These are phyloP conservation scores for Drosophila robusta DNA, from an alignment of 2,888 invertebrate species.

Conservation along the genomic window DNA sequence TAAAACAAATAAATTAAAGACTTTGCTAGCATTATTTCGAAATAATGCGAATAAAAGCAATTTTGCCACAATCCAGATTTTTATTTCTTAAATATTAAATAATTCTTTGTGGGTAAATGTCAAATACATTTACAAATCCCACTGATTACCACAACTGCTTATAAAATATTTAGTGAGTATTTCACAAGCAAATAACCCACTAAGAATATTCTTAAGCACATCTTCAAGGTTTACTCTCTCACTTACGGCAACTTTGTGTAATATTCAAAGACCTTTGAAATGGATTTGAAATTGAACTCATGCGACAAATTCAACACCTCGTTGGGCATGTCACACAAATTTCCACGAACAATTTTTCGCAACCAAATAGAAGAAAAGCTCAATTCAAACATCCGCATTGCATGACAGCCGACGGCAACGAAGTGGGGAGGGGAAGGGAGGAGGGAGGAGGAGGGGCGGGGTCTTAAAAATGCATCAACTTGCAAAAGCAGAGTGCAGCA, in stretches of 20 bases:
- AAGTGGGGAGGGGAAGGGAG: not conserved
- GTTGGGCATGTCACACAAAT: slow-evolving; percentile 40
- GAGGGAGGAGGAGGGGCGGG: not conserved
- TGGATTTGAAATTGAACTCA: slow-evolving; percentile 16
- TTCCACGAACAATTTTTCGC: slow-evolving; percentile 60
- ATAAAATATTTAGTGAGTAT: not conserved
- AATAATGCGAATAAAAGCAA: no score
- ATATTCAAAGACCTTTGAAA: slow-evolving; percentile 23
- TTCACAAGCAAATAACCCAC: not conserved
- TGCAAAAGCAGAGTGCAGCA: slow-evolving; percentile 24
- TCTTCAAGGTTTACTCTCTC: slow-evolving; percentile 5
- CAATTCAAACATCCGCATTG: slow-evolving; percentile 70
- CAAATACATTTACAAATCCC: no score
- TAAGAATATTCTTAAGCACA: not conserved
- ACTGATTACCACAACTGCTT: no score
- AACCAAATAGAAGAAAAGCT: slow-evolving; percentile 55
- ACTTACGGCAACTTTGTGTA: slow-evolving; percentile 23
- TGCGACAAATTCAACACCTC: slow-evolving; percentile 59
- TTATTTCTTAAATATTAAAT: no score
- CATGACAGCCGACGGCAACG: not conserved
- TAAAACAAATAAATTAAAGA: no score
- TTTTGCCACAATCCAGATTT: no score
- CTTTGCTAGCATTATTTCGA: no score
- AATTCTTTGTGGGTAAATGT: no score
- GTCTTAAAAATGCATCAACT: slow-evolving; percentile 44